Evolutionary conservation across 2,113 vertebrate species (phyloP).

Genomic region (Merops nubicus): DNA sequence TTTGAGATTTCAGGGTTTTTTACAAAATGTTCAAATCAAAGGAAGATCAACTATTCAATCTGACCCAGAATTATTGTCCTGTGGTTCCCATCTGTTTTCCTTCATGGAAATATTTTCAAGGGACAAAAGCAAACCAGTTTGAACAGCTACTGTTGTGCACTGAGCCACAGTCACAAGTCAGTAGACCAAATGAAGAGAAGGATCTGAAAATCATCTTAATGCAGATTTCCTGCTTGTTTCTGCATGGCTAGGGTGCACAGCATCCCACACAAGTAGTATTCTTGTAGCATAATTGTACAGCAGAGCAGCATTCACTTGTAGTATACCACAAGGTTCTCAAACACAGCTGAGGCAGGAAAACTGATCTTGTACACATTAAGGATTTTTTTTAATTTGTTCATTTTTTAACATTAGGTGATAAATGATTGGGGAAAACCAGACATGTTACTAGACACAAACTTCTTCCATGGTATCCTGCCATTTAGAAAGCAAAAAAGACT

Average conservation of each 20-base stretch:
- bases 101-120: neutral
- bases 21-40: neutral
- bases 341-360: neutral
- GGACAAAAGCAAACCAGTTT: neutral
- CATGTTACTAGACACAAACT: rapidly evolving
- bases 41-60: neutral
- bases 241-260: neutral
- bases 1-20: neutral
- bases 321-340: neutral
- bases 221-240: neutral
- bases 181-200: neutral
- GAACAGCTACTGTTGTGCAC: neutral
- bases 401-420: neutral
- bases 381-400: neutral
- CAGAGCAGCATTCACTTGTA: too few relatives aligned
- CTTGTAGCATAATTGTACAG: too few relatives aligned
- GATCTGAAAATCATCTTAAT: neutral
- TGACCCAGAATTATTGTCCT: neutral
- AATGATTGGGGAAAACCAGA: neutral
- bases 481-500: neutral
- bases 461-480: neutral
- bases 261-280: neutral
- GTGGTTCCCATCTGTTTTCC: neutral
- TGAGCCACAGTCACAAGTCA: neutral
- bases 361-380: neutral